Conservation (phyloP, 2,888 invertebrate species). For the Nemoura dubitans region DNA sequence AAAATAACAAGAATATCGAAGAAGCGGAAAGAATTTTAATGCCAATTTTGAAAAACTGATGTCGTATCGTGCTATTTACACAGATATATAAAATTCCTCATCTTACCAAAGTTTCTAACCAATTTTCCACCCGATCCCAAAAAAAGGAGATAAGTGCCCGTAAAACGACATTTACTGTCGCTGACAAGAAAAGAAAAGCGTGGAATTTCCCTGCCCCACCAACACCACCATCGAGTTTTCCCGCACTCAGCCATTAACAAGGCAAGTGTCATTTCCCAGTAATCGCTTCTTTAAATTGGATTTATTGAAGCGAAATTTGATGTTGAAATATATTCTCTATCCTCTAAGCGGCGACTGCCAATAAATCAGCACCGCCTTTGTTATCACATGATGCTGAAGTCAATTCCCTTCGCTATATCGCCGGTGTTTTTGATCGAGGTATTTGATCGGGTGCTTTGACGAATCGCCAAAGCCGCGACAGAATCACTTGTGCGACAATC, state of each 20-base stretch:
- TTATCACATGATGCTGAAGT: not conserved
- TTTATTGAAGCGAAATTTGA: constrained; percentile 25
- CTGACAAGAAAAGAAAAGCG: constrained; percentile 10
- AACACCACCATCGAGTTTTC: too few relatives aligned
- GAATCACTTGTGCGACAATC: not conserved
- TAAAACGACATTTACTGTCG: not conserved
- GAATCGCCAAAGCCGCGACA: not conserved
- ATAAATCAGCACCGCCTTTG: not conserved
- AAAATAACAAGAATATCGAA: not conserved
- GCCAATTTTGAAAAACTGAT: not conserved
- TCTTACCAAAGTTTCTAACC: not conserved
- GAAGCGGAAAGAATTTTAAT: not conserved
- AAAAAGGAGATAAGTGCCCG: not conserved
- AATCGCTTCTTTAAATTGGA: constrained; percentile 36
- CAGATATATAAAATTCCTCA: not conserved
- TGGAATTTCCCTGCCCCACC: not conserved
- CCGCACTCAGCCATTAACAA: constrained; percentile 34
- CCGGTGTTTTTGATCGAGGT: not conserved
- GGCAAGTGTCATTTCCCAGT: constrained; percentile 33
- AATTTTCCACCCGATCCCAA: not conserved
- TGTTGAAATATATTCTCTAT: not conserved
- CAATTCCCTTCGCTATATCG: too few relatives aligned
- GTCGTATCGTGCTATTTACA: not conserved
- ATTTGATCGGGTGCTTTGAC: not conserved
- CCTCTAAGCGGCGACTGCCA: not conserved